Percentiles rank a stretch among this genome's conserved stretches.
Evolutionary conservation across 1,140 invertebrate species (phyloP).

Genomic region (Orius insidiosus): DNA sequence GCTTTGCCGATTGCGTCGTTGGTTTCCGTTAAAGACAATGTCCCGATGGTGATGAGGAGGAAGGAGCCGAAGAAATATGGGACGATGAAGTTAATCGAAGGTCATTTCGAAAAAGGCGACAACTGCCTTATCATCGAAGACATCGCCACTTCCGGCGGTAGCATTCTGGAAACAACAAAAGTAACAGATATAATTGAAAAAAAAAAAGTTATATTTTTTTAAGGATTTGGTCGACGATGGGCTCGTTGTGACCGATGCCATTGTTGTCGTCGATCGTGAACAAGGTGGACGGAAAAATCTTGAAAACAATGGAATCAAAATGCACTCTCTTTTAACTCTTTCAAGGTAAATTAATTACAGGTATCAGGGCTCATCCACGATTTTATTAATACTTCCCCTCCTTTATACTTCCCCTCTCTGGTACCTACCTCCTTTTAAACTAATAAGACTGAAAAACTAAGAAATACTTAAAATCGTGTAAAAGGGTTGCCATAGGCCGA

Average conservation of each 20-base stretch:
- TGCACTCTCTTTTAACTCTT: constrained; percentile 51
- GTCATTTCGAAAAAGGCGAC: constrained; percentile 57
- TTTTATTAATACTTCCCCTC: no score
- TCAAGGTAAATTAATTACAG: no score
- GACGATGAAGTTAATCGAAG: constrained; percentile 92
- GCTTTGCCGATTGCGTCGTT: constrained; percentile 86
- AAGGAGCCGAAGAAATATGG: constrained; percentile 90
- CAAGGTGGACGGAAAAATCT: constrained; percentile 75
- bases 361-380: no score
- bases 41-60: constrained; percentile 76
- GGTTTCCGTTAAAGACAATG: constrained; percentile 47
- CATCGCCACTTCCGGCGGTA: constrained; percentile 89
- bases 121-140: constrained; percentile 91
- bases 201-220: constrained; percentile 13
- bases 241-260: constrained; percentile 53
- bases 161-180: constrained; percentile 75
- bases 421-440: no score
- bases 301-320: constrained; percentile 44
- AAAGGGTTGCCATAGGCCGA: no score
- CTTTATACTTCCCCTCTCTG: no score
- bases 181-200: no score
- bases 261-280: constrained; percentile 82
- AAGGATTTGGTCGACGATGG: constrained; percentile 52
- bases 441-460: no score
- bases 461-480: no score